Evolutionary conservation across 2,888 invertebrate species (phyloP).

Genomic region (Sesia bembeciformis): DNA sequence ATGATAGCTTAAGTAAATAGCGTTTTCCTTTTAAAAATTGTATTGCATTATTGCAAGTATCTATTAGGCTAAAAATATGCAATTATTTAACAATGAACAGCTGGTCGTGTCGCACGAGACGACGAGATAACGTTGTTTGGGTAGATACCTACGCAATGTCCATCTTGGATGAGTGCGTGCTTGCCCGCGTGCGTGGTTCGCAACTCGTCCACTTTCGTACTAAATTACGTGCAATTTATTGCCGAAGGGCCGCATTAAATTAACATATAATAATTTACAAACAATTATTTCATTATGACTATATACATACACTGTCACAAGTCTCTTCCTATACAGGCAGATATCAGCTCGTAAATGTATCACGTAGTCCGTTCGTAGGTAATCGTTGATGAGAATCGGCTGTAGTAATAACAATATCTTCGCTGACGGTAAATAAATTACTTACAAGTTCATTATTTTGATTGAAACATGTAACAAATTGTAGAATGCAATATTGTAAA

Average conservation of each 20-base stretch:
- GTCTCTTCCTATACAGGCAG: neutral
- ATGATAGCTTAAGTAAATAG: no score
- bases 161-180: conserved; percentile 29
- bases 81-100: conserved; percentile 38
- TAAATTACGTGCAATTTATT: conserved; percentile 60
- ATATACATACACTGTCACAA: conserved; percentile 26
- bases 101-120: conserved; percentile 13
- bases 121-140: neutral
- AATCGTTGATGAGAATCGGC: neutral
- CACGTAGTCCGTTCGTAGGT: neutral
- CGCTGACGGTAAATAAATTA: no score
- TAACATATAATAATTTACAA: conserved; percentile 51
- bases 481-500: no score
- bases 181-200: conserved; percentile 9
- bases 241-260: conserved; percentile 44
- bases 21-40: conserved; percentile 15
- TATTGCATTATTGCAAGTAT: conserved; percentile 16
- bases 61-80: conserved; percentile 13
- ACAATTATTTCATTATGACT: conserved; percentile 53
- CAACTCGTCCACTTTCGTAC: conserved; percentile 24
- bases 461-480: no score
- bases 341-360: neutral
- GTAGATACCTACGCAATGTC: conserved; percentile 32
- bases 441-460: no score
- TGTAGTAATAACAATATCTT: neutral